A percentile compares a stretch with the other conserved stretches of the same genome.
phyloP scores from a whole-genome alignment of 2,888 invertebrate species.

The Himalopsyche japonica region DNA sequence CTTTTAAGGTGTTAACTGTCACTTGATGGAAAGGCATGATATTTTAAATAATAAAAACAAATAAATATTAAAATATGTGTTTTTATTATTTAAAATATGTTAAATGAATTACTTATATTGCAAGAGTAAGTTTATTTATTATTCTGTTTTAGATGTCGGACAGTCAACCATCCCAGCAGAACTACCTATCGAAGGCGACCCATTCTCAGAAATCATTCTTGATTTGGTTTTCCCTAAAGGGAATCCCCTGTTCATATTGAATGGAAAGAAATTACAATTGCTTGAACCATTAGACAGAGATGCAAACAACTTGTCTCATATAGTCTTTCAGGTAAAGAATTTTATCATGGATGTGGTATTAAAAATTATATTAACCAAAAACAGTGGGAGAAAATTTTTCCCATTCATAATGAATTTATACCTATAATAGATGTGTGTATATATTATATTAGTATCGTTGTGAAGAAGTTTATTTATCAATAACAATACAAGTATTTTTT shows the following conservation, averaged over 20 bases:
- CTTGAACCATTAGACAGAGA: slow-evolving; percentile 83
- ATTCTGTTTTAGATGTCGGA: slow-evolving; percentile 69
- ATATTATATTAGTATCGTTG: no score
- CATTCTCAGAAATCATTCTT: slow-evolving; percentile 75
- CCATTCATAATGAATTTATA: no score
- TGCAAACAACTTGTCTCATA: slow-evolving; percentile 81
- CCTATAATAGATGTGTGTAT: no score
- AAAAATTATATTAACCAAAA: neutral
- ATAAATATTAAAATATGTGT: no score
- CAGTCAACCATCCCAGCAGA: slow-evolving; percentile 81
- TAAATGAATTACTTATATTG: no score
- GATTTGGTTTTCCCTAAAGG: slow-evolving; percentile 81
- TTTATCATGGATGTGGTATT: no score
- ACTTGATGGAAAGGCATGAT: no score
- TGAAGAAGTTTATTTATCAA: no score
- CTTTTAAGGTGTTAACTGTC: no score
- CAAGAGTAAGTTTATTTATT: neutral
- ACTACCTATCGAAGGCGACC: slow-evolving; percentile 83
- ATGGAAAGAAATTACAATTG: slow-evolving; percentile 80
- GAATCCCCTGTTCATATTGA: slow-evolving; percentile 75
- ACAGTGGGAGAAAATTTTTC: neutral
- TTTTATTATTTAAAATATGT: no score
- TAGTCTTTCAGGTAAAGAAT: slow-evolving; percentile 78
- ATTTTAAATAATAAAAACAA: no score
- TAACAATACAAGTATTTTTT: no score